These are phyloP conservation scores for Timema cristinae DNA, from an alignment of 2,888 invertebrate species.

Conservation along the genomic window DNA sequence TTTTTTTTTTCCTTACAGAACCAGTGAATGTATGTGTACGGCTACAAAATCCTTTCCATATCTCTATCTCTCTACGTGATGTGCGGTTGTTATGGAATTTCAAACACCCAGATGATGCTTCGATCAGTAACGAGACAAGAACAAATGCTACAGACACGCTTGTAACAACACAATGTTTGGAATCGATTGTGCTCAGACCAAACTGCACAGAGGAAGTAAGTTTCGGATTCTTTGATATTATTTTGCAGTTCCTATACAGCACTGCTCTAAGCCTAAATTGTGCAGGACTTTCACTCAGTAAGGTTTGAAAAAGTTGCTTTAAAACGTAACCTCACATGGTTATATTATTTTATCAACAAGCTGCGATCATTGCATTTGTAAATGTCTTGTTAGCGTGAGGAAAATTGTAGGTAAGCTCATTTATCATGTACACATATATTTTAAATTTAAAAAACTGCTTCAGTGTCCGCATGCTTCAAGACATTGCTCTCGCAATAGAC, in stretches of 20 bases:
- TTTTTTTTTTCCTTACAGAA: conserved; percentile 51
- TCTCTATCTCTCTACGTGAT: conserved; percentile 64
- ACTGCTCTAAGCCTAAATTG: not conserved
- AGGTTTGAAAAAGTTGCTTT: not conserved
- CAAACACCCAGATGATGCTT: conserved; percentile 35
- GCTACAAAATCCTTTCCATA: conserved; percentile 71
- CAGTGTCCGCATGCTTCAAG: no score
- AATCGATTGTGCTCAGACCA: conserved; percentile 55
- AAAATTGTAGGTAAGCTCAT: no score
- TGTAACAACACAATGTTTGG: conserved; percentile 56
- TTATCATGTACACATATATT: no score
- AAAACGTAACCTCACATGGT: not conserved
- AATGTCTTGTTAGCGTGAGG: no score
- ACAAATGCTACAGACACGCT: conserved; percentile 43
- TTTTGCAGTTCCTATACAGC: not conserved
- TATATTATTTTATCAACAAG: no score
- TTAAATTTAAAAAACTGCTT: no score
- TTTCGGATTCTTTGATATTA: no score
- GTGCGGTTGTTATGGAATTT: conserved; percentile 72
- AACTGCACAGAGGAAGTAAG: conserved; percentile 53
- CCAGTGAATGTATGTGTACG: conserved; percentile 74
- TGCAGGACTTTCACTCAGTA: not conserved
- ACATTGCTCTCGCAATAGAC: no score
- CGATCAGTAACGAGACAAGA: conserved; percentile 42
- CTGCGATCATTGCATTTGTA: no score